Evolutionary conservation across 2,113 vertebrate species (phyloP).

Genomic region (Upupa epops): DNA sequence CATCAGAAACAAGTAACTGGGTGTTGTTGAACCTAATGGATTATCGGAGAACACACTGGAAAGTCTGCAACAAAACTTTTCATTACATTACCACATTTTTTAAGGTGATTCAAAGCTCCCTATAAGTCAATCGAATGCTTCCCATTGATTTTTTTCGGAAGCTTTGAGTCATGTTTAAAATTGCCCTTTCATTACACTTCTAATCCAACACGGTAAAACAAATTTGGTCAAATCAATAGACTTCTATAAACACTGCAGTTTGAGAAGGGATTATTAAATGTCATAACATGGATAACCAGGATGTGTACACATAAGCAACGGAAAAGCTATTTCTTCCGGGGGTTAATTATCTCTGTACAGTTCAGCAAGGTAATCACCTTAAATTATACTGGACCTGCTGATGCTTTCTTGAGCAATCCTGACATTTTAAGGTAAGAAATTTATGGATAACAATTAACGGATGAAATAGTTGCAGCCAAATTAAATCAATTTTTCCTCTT

Average conservation of each 20-base stretch:
- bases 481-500: slow-evolving; percentile 26
- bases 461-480: slow-evolving; percentile 4
- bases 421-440: slow-evolving; percentile 18
- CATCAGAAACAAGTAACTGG: not conserved
- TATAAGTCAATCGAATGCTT: slow-evolving; percentile 27
- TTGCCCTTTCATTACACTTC: slow-evolving; percentile 29
- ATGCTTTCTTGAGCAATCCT: slow-evolving; percentile 12
- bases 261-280: not conserved
- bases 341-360: slow-evolving; percentile 27
- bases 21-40: not conserved
- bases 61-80: slow-evolving; percentile 12
- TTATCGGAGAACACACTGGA: not conserved
- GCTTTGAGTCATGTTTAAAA: slow-evolving; percentile 41
- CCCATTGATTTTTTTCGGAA: slow-evolving; percentile 37
- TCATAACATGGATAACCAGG: not conserved
- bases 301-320: slow-evolving; percentile 22
- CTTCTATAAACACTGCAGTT: slow-evolving; percentile 12
- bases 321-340: slow-evolving; percentile 40
- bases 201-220: slow-evolving; percentile 28
- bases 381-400: not conserved
- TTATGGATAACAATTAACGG: not conserved
- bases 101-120: slow-evolving; percentile 1
- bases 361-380: slow-evolving; percentile 30
- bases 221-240: slow-evolving; percentile 42
- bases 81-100: not conserved